Evolutionary conservation across 2,888 invertebrate genomes (phyloP).

Genomic region (Eilema depressum): DNA sequence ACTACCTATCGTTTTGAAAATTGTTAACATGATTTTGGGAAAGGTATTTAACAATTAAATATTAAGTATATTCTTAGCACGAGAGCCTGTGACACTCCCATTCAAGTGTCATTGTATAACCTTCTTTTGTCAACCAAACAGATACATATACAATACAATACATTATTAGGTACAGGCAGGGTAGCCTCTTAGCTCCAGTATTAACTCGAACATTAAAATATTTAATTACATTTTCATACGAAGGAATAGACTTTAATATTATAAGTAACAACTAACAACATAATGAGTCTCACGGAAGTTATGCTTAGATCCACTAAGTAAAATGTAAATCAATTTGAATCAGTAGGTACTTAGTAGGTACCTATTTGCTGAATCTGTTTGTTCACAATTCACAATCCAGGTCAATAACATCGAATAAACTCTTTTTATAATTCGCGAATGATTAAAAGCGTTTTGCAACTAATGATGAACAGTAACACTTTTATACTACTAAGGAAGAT

Average conservation of each 20-base stretch:
- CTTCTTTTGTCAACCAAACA: neutral
- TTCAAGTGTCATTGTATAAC: neutral
- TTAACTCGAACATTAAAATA: neutral
- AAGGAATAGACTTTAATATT: neutral
- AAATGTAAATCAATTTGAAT: conserved; percentile 1
- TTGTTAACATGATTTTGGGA: too few species aligned
- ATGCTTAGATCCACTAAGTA: neutral
- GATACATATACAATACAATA: too few species aligned
- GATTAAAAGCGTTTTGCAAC: neutral
- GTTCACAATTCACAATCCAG: conserved; percentile 34
- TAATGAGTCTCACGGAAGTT: neutral
- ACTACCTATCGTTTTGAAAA: too few species aligned
- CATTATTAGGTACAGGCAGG: too few species aligned
- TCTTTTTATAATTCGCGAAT: conserved; percentile 10
- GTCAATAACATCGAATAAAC: conserved; percentile 38
- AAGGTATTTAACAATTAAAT: too few species aligned
- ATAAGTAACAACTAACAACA: neutral
- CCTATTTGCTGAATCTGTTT: conserved; percentile 25
- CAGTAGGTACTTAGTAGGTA: neutral
- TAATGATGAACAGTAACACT: neutral
- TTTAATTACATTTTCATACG: neutral
- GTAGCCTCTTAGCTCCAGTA: neutral
- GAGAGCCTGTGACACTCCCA: neutral
- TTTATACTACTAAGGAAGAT: neutral
- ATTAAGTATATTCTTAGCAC: too few species aligned